Evolutionary conservation across 2,113 vertebrate genomes (phyloP), one percentile per base, ranked within the genome.

Genomic region (Kryptolebias marmoratus): DNA sequence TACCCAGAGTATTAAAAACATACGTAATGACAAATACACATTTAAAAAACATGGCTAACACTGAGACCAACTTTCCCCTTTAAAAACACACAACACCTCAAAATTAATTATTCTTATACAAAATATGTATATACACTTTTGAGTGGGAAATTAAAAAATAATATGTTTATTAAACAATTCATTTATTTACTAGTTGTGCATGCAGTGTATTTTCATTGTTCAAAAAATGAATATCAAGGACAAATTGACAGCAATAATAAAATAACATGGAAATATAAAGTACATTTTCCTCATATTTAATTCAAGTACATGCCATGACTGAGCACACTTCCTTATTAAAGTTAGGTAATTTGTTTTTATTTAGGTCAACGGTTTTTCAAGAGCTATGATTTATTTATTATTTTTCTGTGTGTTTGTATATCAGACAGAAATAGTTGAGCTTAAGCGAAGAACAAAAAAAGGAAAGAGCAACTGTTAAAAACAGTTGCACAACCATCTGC

Each of bases 401-500:
- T 12, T 2, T 27, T 18, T 55, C 3, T 48, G 47, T 15, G 8
- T 67, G 32, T 54, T 54, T 58, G 44, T 58, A 27, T 42, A 49
- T 73, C 54, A 58, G 44, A 44, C 61, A 27, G 44, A 57, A 49
- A 55, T 8, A 63, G 32, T 0, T 65, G 27, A 61, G 42, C 36
- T 48, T 31, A 57, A 32, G 48, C 42, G n/a, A 2, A 9, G 32
- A 50, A 72, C 49, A 27, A n/a, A 58, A 18, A 10, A n/a, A 53
- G 42, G 56, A 71, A 72, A 73, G 60, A 60, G 64, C 31, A 68
- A 59, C 54, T 73, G 59, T 72, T 56, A 68, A 45, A 73, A 49
- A 30, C 47, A 13, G 63, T 73, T 81, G 83, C 87, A 91, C 85
- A 84, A 42, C 39, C 39, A 42, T 42, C 39, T 42, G 39, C 39